Base-by-base conservation (phyloP, 1,140 invertebrate genomes). In the Zaprionus inermis region DNA sequence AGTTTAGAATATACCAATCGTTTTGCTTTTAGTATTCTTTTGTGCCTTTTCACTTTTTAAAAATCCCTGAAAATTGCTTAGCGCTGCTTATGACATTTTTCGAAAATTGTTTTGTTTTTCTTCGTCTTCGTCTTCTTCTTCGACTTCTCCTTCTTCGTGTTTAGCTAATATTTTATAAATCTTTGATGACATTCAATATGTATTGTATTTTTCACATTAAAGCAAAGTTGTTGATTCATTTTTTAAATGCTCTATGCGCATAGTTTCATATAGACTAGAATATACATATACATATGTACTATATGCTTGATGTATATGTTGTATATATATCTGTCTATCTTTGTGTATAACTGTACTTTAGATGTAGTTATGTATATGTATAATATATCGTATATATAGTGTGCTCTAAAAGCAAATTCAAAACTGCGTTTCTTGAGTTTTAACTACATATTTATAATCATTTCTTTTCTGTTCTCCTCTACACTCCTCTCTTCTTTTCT, bases 61-160 rank as follows among this genome's bases (percentile, higher is more conserved):
- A 81, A 85, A 81, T 86, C 76, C 79, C 82, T 86, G 82, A 86
- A 79, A 79, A 79, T 86, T 74, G 79, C 76, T 65, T 85, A 68
- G 63, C 72, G 60, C 52, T 59, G 41, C 36, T 55, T 61, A 60
- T 65, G 60, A 59, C 49, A 20, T 38, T 64, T 64, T 70, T 61
- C 36, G 52, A 65, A 65, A 65, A 65, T 60, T 56, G 38, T 44
- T 51, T 67, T 44, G 38, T 44, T 44, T 9, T 16, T 44, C 36
- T 38, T 36, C 34, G 5, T n/a, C 36, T n/a, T 4, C 10, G 0
- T 36, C 34, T 36, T 36, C 10, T 36, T 12, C 10, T 36, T 38
- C 5, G 6, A n/a, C 14, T 41, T 12, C n/a, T 18, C n/a, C 14
- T 41, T 12, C n/a, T 18, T 18, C 10, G 57, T 57, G 41, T 46